Evolutionary conservation across 2,888 invertebrate species (phyloP).

Genomic region (Autographa gamma): DNA sequence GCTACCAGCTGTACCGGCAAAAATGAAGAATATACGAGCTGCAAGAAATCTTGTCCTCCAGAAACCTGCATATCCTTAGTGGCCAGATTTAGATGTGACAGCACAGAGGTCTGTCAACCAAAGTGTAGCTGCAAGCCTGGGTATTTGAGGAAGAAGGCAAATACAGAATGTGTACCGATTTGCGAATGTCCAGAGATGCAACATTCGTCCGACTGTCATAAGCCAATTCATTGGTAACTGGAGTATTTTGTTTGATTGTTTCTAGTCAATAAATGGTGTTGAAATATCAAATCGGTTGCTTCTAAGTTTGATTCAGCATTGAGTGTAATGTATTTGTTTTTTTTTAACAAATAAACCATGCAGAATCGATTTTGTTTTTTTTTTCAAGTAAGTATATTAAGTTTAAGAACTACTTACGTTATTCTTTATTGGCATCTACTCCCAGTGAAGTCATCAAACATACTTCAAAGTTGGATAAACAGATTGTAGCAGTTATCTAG

Average conservation of each 20-base stretch:
- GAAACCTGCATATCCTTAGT: constrained; percentile 20
- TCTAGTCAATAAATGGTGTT: neutral
- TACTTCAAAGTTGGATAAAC: too few species aligned
- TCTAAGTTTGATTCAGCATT: too few species aligned
- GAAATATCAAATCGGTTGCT: too few species aligned
- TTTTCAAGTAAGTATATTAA: too few species aligned
- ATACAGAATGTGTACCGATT: constrained; percentile 10
- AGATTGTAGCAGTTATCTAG: too few species aligned
- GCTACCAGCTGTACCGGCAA: neutral
- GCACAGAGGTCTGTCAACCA: constrained; percentile 9
- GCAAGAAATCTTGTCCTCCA: constrained; percentile 19
- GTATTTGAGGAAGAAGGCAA: constrained; percentile 9
- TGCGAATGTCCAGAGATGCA: constrained; percentile 14
- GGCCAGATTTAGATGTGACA: constrained; percentile 1
- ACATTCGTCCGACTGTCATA: constrained; percentile 15
- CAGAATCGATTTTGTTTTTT: too few species aligned
- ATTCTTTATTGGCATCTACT: too few species aligned
- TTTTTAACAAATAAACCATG: too few species aligned
- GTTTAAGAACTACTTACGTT: too few species aligned
- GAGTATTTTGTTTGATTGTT: neutral
- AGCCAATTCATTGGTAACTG: constrained; percentile 22
- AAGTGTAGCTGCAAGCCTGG: constrained; percentile 28
- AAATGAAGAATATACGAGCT: constrained; percentile 16
- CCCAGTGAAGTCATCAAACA: too few species aligned
- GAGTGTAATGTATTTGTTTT: too few species aligned